phyloP scores from a whole-genome alignment of 2,797 vertebrate species.

The Sebastes trivittatus region DNA sequence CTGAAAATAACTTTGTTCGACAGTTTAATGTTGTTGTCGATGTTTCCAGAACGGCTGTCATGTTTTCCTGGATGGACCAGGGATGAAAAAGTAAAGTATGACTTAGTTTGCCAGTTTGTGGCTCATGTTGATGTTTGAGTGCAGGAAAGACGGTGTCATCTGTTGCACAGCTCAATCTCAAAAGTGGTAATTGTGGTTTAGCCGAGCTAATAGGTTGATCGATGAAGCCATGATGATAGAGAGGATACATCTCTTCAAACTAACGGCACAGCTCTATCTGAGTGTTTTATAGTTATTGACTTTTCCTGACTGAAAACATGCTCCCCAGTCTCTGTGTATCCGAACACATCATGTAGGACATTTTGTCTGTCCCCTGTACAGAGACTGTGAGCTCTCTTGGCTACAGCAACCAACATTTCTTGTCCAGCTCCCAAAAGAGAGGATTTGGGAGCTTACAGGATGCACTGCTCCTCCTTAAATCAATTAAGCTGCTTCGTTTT shows the following conservation, averaged over 20 bases:
- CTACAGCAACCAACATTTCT: constrained; percentile 41
- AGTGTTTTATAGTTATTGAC: not conserved
- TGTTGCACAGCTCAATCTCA: not conserved
- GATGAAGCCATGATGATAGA: not conserved
- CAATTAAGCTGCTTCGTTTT: constrained; percentile 60
- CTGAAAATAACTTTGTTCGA: not conserved
- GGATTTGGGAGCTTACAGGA: constrained; percentile 68
- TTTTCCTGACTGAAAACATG: not conserved
- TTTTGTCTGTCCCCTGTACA: constrained; percentile 38
- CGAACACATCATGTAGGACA: constrained; percentile 34
- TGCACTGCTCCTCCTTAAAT: constrained; percentile 56
- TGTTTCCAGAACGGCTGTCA: not conserved
- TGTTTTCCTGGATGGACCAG: not conserved
- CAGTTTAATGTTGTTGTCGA: not conserved
- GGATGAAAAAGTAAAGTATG: not conserved
- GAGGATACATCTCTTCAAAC: not conserved
- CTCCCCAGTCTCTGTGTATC: not conserved
- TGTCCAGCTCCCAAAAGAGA: constrained; percentile 62
- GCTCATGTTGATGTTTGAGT: not conserved
- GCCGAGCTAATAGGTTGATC: not conserved
- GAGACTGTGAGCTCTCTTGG: constrained; percentile 43
- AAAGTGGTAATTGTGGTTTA: not conserved
- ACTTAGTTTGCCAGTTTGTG: not conserved
- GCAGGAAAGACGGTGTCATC: not conserved
- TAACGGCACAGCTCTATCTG: not conserved